Evolutionary conservation across 2,797 vertebrate genomes (phyloP).

Genomic region (Semaprochilodus insignis): DNA sequence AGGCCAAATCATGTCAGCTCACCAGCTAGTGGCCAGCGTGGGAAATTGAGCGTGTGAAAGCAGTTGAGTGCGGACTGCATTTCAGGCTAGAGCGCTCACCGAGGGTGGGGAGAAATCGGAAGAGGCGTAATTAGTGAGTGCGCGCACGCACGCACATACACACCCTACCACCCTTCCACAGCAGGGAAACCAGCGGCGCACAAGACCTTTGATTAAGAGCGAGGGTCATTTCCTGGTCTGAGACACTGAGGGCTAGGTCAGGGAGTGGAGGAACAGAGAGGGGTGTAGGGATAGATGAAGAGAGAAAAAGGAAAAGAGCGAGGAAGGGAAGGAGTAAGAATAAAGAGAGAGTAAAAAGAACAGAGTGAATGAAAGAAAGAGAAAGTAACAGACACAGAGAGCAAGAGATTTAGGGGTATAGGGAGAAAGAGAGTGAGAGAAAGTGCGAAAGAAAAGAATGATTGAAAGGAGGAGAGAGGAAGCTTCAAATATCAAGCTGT

Average conservation of each 20-base stretch:
- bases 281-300: background rate
- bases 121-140: conserved; percentile 74
- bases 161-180: conserved; percentile 59
- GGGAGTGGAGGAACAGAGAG: conserved; percentile 72
- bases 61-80: conserved; percentile 68
- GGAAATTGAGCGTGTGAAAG: conserved; percentile 85
- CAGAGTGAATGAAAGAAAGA: background rate
- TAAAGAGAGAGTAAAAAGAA: background rate
- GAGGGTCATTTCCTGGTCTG: conserved; percentile 88
- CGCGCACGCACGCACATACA: conserved; percentile 9
- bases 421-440: background rate
- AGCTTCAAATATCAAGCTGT: conserved; percentile 85
- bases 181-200: conserved; percentile 66
- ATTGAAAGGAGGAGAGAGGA: conserved; percentile 59
- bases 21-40: conserved; percentile 72
- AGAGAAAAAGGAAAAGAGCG: background rate
- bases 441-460: conserved; percentile 71
- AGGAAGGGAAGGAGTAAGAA: background rate
- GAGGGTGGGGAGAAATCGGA: conserved; percentile 77
- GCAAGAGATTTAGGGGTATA: background rate
- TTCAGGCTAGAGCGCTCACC: conserved; percentile 80
- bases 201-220: conserved; percentile 82
- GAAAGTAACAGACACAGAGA: background rate
- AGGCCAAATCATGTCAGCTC: conserved; percentile 59
- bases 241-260: conserved; percentile 68